These are phyloP conservation scores for Arenaria interpres DNA, from an alignment of 2,113 vertebrate species.

Conservation along the genomic window DNA sequence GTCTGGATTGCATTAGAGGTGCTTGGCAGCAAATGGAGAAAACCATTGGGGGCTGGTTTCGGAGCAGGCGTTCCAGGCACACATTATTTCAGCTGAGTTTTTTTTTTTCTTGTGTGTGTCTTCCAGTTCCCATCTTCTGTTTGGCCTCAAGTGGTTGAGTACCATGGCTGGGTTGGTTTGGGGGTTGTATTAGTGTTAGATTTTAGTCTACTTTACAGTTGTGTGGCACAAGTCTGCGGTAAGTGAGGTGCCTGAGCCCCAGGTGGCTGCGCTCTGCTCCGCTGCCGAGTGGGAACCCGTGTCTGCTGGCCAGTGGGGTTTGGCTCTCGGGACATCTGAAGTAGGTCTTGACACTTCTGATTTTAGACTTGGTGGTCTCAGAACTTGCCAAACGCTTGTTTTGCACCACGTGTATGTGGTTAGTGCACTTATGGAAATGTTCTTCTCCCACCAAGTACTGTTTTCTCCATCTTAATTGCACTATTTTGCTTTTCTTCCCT, in stretches of 20 bases:
- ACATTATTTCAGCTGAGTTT: not conserved
- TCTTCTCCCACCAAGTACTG: not conserved
- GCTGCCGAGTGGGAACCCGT: fast-evolving
- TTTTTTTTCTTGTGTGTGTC: too few relatives aligned
- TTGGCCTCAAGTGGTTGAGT: not conserved
- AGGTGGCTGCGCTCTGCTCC: not conserved
- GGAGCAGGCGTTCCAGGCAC: not conserved
- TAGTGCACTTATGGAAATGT: not conserved
- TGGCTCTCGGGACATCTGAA: not conserved
- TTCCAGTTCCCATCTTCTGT: not conserved
- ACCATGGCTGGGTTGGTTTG: not conserved
- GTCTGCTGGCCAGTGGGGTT: fast-evolving
- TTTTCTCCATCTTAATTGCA: not conserved
- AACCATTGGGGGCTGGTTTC: conserved; percentile 9
- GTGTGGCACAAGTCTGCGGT: not conserved
- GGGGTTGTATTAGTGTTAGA: not conserved
- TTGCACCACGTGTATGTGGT: not conserved
- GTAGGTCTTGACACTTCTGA: not conserved
- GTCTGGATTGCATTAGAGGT: conserved; percentile 61
- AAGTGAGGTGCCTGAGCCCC: not conserved
- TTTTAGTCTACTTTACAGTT: not conserved
- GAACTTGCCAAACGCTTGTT: not conserved
- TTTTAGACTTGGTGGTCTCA: not conserved
- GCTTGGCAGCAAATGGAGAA: conserved; percentile 56
- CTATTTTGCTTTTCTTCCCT: not conserved